phyloP scores from a whole-genome alignment of 1,140 invertebrate genomes.

The Camponotus pennsylvanicus region DNA sequence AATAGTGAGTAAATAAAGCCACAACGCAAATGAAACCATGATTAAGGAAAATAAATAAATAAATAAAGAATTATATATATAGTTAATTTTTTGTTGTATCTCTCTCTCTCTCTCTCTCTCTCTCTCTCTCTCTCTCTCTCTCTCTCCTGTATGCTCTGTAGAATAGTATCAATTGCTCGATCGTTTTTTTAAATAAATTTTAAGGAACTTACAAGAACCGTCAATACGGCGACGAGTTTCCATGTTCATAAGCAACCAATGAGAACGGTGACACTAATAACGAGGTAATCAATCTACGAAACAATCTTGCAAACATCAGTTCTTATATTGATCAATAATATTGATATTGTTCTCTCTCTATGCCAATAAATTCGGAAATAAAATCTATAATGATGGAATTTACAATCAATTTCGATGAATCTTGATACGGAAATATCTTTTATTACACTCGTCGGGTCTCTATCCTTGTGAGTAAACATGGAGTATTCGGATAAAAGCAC shows the following conservation, averaged over 20 bases:
- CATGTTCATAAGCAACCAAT: slow-evolving; percentile 25
- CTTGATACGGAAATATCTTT: too few species aligned
- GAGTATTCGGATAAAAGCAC: background rate
- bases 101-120: too few species aligned
- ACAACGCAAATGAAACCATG: too few species aligned
- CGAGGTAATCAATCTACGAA: background rate
- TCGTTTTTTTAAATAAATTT: background rate
- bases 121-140: too few species aligned
- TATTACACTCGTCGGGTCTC: background rate
- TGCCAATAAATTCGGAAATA: background rate
- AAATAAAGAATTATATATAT: background rate
- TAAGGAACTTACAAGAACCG: slow-evolving; percentile 50
- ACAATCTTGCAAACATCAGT: background rate
- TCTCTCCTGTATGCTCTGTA: too few species aligned
- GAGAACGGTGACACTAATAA: background rate
- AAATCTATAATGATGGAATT: background rate
- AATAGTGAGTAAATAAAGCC: background rate
- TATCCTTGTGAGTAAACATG: too few species aligned
- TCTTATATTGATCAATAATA: too few species aligned
- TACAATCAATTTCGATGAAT: background rate
- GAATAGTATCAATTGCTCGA: background rate
- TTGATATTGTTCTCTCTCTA: too few species aligned
- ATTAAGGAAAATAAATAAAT: background rate
- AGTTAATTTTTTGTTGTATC: background rate
- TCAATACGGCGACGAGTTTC: slow-evolving; percentile 55